A percentile compares a stretch with the other conserved stretches of the same genome.
Conservation (phyloP, 1,140 invertebrate species). For the Nasonia giraulti region DNA sequence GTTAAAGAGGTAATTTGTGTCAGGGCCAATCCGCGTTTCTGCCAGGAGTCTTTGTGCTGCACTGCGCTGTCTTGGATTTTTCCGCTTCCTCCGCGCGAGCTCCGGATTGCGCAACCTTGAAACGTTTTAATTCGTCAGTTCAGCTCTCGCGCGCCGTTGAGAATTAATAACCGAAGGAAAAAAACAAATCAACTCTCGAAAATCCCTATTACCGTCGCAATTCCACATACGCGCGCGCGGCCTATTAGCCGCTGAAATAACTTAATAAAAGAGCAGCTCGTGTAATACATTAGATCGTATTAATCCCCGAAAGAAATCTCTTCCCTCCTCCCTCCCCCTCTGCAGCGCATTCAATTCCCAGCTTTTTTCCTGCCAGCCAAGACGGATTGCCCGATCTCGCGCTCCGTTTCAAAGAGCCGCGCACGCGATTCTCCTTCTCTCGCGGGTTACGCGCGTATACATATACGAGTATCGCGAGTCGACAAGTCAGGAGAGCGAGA, state of each 20-base stretch:
- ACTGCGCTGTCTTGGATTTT: slow-evolving; percentile 17
- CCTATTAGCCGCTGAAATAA: slow-evolving; percentile 3
- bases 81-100: neutral
- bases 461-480: neutral
- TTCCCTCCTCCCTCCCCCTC: neutral
- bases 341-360: slow-evolving; percentile 26
- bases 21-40: slow-evolving; percentile 54
- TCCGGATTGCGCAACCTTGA: slow-evolving; percentile 23
- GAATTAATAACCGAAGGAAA: neutral
- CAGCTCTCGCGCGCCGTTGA: too few relatives aligned
- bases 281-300: slow-evolving; percentile 18
- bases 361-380: slow-evolving; percentile 29
- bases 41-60: neutral
- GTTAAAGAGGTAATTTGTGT: slow-evolving; percentile 68
- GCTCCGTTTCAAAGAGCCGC: slow-evolving; percentile 31
- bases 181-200: neutral
- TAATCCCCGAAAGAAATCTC: slow-evolving; percentile 16
- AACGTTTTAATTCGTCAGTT: neutral
- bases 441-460: slow-evolving; percentile 35
- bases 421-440: neutral
- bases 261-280: slow-evolving; percentile 16
- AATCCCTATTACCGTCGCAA: slow-evolving; percentile 4
- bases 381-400: slow-evolving; percentile 19
- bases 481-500: neutral
- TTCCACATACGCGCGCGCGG: slow-evolving; percentile 2